Evolutionary conservation across 2,113 vertebrate genomes (phyloP), one percentile per base, ranked within the genome.

Genomic region (Amphiprion ocellaris): DNA sequence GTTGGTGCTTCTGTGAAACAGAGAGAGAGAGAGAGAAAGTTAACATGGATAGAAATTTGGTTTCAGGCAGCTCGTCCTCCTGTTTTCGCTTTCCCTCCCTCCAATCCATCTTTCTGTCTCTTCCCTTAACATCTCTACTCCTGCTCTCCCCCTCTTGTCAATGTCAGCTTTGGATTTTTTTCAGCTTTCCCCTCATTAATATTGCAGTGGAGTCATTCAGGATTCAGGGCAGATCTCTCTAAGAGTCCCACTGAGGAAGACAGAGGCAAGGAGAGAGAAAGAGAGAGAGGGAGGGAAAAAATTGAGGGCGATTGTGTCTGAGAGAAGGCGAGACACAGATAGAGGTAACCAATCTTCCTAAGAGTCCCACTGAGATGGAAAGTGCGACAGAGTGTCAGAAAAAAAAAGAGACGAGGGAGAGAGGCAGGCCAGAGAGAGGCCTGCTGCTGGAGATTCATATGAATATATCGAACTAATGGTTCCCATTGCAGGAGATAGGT

Each of bases 181-280:
- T 55, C 71, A 82, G 77, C 77, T 74, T 79, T 77, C 62, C 72
- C 66, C 70, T 90, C 87, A 92, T 91, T 83, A 90, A 90, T 88
- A 78, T 83, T 91, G 80, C 82, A 93, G 53, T 76, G 66, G 55
- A 74, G 58, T 58, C 47, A 72, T 83, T 87, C 80, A 75, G 79
- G 69, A 90, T 91, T 87, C 85, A 72, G 76, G 62, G 56, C 75
- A 87, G 79, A 78, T 85, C 69, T 59, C 33, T 72, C 54, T 19
- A 65, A 73, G 78, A 74, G 59, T 77, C 88, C 77, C 76, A 54
- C 79, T 72, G 84, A 82, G 84, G 62, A 79, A 62, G 44, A 91
- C 33, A 16, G 67, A 52, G 41, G 68, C 14, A 67, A 79, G 63
- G 26, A 46, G 56, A 65, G 33, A 62, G 11, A 23, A 24, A 72